Base-by-base conservation (phyloP, 2,113 vertebrate genomes). In the Sapayoa aenigma region DNA sequence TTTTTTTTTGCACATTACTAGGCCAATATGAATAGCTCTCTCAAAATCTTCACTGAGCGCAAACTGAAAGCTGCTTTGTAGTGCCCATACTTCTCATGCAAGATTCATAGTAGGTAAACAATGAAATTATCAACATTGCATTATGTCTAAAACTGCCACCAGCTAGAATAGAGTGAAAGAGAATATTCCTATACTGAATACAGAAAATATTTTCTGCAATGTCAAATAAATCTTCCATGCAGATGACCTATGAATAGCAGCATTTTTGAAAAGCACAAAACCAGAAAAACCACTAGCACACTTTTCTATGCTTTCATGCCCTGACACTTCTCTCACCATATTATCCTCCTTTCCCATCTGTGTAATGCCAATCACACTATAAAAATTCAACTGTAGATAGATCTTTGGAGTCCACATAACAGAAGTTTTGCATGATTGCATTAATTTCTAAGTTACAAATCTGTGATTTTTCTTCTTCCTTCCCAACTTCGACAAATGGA, bases 51-150 rank as follows among this genome's bases (percentile, higher is more conserved):
- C 74, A 68, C 56, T 58, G 53, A 96, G 20, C 35, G 30, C 42
- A 73, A 90, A 69, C 75, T 59, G 53, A 95, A 93, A 95, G 84
- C 75, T 76, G 28, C 62, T 93, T 83, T 90, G 67, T 87, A 91
- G 66, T 66, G 31, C 33, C 42, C 55, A 87, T 53, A 27, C 77
- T 93, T 83, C 89, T 91, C 72, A 67, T 50, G 50, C 53, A 89
- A 93, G 89, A 94, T 66, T 84, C 75, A 90, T 59, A 74, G 30
- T 37, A 94, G 63, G 35, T 92, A 93, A 87, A 89, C 88, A 93
- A 80, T 50, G 59, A 72, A 76, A 79, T 69, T 94, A 88, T 47
- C 77, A 87, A 28, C 68, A 56, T 39, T 37, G 41, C 11, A 14
- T 71, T 65, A 52, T 55, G 47, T 50, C 76, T 72, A 86, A 80